phyloP scores from a whole-genome alignment of 2,888 invertebrate genomes.

The Rotaria magnacalcarata region DNA sequence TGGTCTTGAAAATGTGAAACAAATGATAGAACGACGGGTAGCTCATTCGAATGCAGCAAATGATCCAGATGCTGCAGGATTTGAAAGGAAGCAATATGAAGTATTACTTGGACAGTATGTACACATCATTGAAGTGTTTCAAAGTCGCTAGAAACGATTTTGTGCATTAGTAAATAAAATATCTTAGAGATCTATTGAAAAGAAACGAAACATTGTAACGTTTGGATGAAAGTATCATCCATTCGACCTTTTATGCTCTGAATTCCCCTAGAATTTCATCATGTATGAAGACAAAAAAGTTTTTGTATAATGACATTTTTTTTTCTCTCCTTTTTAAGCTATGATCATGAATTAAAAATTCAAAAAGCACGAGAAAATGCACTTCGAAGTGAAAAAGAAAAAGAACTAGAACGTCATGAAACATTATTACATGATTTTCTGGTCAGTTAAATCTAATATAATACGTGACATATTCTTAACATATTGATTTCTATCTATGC shows the following conservation, averaged over 20 bases:
- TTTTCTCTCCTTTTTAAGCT: neutral
- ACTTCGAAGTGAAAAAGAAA: neutral
- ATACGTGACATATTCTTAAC: neutral
- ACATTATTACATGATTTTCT: neutral
- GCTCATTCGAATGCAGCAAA: neutral
- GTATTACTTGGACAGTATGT: conserved; percentile 30
- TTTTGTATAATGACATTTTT: too few species aligned
- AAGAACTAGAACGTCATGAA: neutral
- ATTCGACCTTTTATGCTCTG: too few species aligned
- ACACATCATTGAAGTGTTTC: too few species aligned
- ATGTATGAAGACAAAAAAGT: too few species aligned
- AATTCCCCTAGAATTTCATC: too few species aligned
- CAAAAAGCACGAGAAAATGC: conserved; percentile 22
- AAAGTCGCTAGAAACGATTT: too few species aligned
- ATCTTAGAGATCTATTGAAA: too few species aligned
- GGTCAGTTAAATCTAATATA: neutral
- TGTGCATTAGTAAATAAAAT: too few species aligned
- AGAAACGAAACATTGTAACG: too few species aligned
- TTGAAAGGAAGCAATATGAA: conserved; percentile 25
- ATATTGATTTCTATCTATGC: neutral
- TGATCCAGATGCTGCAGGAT: neutral
- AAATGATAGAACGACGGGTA: conserved; percentile 8
- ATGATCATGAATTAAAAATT: conserved; percentile 36
- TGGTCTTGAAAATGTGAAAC: conserved; percentile 19
- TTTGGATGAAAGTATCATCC: too few species aligned